Evolutionary conservation across 2,113 vertebrate species (phyloP), one percentile per base, ranked within the genome.

Genomic region (Notarius quadriscutis): DNA sequence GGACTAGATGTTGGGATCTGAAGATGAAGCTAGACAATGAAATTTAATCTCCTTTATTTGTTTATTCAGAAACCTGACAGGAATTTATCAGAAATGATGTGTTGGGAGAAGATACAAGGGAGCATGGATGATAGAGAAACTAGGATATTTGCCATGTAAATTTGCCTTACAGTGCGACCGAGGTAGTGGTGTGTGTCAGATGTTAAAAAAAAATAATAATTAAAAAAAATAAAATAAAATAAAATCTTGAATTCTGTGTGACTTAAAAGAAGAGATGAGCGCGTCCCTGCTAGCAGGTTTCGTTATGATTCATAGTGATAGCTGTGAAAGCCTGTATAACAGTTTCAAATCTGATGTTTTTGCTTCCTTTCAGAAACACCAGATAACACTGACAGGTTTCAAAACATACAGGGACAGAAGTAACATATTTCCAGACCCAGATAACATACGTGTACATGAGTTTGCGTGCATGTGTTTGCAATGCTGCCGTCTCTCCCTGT

Each of bases 301-400:
- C 25, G 53, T 55, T 86, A 79, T 80, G 75, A 79, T 80, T 79
- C 60, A 55, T 9, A 63, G 15, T 65, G 74, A 86, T 41, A 55
- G 62, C 50, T 34, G 34, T 80, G 74, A 58, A 18, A 34, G 25
- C 25, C 22, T 63, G 34, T 12, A 14, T 51, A n/a, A 50, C 17
- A 9, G 55, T 60, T 71, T 57, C 17, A 84, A 17, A 57, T 53
- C 18, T 51, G 15, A 50, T 14, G 17, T 12, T 75, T 75, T 75
- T 51, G 20, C 20, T 74, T 74, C 17, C 71, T 74, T 74, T 74
- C 71, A 41, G 69, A 72, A 41, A 72, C 30, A 72, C 6, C 69
- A 71, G 69, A 69, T n/a, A 17, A 62, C 51, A 58, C 10, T 57
- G 62, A 82, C 50, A 48, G 22, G 25, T 25, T 78, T 78, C 50